Percentiles rank a stretch among this genome's conserved stretches.
Conservation (phyloP, 2,888 invertebrate species). For the Furcula furcula region DNA sequence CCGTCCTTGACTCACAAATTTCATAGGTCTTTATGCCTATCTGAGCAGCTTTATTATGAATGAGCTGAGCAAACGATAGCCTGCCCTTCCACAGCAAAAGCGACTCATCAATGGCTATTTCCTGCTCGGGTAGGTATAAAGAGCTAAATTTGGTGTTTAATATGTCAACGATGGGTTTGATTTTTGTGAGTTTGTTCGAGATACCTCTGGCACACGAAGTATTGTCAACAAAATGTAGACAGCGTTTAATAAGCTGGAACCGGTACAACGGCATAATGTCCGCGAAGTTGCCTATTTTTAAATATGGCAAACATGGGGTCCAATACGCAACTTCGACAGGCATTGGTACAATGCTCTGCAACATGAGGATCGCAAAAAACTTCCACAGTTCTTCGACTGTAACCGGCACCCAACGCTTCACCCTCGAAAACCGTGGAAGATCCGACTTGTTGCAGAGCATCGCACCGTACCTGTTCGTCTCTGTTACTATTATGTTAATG, state of each 20-base stretch:
- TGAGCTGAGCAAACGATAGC: constrained; percentile 15
- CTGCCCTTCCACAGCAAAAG: constrained; percentile 22
- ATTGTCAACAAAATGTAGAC: constrained; percentile 2
- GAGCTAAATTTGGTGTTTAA: constrained; percentile 17
- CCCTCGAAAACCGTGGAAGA: background rate
- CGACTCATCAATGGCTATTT: constrained; percentile 23
- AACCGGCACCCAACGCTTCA: background rate
- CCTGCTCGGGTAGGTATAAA: constrained; percentile 21
- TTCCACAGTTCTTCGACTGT: too few relatives aligned
- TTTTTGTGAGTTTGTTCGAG: constrained; percentile 8
- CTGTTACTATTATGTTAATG: too few relatives aligned
- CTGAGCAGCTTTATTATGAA: constrained; percentile 18
- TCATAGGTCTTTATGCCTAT: constrained; percentile 27
- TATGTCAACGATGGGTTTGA: constrained; percentile 13
- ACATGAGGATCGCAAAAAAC: background rate
- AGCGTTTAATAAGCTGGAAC: background rate
- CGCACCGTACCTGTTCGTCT: background rate
- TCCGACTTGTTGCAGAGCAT: background rate
- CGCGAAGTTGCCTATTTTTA: background rate
- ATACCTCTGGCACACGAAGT: background rate
- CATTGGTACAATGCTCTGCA: background rate
- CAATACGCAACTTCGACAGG: background rate
- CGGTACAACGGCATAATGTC: background rate
- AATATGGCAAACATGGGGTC: background rate
- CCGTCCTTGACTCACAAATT: constrained; percentile 20